A percentile compares a stretch with the other conserved stretches of the same genome.
Evolutionary conservation across 2,888 invertebrate species (phyloP).

Genomic region (Eupithecia subumbrata): DNA sequence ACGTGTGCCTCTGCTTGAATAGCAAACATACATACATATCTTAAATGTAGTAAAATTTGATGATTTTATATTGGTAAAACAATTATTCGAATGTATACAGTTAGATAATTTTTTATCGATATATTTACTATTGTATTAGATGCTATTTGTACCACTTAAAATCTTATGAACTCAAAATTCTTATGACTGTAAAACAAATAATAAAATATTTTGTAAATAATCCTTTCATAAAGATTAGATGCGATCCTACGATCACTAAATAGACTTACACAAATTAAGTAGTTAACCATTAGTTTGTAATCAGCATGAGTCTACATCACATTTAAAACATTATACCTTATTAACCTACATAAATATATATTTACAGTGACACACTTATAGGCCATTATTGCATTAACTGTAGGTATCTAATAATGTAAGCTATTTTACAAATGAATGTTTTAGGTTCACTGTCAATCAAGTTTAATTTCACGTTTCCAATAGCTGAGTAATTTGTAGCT

Average conservation of each 20-base stretch:
- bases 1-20: conserved; percentile 82
- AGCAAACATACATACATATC: conserved; percentile 79
- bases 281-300: conserved; percentile 38
- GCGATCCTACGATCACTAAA: conserved; percentile 62
- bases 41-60: conserved; percentile 76
- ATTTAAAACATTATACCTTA: conserved; percentile 14
- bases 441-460: conserved; percentile 6
- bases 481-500: conserved; percentile 66
- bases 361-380: conserved; percentile 15
- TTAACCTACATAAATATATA: background rate
- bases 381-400: conserved; percentile 4
- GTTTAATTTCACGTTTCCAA: conserved; percentile 38
- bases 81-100: conserved; percentile 64
- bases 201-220: conserved; percentile 79
- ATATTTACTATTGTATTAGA: conserved; percentile 77
- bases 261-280: conserved; percentile 60
- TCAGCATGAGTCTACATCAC: conserved; percentile 28
- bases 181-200: conserved; percentile 80
- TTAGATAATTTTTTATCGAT: conserved; percentile 76
- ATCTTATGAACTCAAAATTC: conserved; percentile 83
- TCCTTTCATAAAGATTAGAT: conserved; percentile 69
- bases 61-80: conserved; percentile 71
- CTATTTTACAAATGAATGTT: conserved; percentile 9
- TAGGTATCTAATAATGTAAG: background rate
- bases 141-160: conserved; percentile 78